Evolutionary conservation across 1,140 invertebrate species (phyloP).

Genomic region (Zaprionus ghesquierei): DNA sequence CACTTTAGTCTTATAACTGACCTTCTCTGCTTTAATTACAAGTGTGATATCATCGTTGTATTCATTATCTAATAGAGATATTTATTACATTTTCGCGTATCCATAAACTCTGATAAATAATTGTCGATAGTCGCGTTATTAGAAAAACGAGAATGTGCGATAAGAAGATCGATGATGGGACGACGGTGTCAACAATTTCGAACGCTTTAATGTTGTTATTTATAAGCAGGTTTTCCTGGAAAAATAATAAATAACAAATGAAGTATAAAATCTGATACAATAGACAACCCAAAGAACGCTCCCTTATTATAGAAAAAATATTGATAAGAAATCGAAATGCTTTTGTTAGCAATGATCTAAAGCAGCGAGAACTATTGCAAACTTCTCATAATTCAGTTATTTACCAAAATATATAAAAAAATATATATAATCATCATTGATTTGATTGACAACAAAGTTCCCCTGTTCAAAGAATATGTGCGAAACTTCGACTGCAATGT

Average conservation of each 20-base stretch:
- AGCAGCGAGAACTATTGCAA: too few species aligned
- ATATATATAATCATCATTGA: too few species aligned
- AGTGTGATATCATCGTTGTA: not conserved
- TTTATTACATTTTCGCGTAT: not conserved
- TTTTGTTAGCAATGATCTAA: not conserved
- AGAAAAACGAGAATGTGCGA: not conserved
- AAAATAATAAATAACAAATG: not conserved
- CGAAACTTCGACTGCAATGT: not conserved
- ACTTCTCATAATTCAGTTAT: too few species aligned
- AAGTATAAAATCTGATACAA: not conserved
- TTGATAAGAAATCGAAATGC: not conserved
- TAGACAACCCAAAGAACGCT: not conserved
- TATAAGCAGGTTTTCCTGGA: not conserved
- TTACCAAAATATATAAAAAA: too few species aligned
- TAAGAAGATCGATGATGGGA: not conserved
- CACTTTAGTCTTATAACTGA: not conserved
- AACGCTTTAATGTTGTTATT: not conserved
- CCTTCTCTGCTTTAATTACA: not conserved
- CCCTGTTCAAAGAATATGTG: not conserved
- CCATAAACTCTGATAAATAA: not conserved
- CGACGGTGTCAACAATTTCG: not conserved
- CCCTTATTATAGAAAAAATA: not conserved
- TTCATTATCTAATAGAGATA: not conserved
- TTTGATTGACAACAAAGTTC: not conserved
- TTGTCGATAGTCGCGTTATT: not conserved